phyloP scores from a whole-genome alignment of 2,888 invertebrate species.

The Julus scandinavius region DNA sequence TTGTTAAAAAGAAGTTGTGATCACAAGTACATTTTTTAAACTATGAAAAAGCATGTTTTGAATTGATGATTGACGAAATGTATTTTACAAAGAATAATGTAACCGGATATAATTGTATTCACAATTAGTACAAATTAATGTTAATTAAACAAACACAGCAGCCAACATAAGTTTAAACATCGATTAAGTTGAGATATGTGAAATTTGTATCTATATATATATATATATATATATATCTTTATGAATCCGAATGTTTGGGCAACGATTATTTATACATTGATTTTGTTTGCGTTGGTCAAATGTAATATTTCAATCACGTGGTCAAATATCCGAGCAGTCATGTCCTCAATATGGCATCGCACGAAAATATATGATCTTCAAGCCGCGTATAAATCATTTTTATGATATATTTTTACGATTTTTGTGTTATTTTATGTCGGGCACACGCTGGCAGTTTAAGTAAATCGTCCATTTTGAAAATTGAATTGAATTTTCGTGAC shows the following conservation, averaged over 20 bases:
- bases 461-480: slow-evolving; percentile 21
- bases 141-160: too few relatives aligned
- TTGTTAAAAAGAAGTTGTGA: too few relatives aligned
- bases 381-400: neutral
- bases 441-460: neutral
- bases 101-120: too few relatives aligned
- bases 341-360: too few relatives aligned
- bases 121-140: too few relatives aligned
- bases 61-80: neutral
- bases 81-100: too few relatives aligned
- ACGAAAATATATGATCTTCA: neutral
- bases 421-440: neutral
- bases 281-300: neutral
- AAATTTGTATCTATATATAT: too few relatives aligned
- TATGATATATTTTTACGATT: slow-evolving; percentile 1
- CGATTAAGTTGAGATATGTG: too few relatives aligned
- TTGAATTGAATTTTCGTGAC: slow-evolving; percentile 24
- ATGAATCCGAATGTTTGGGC: too few relatives aligned
- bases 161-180: too few relatives aligned
- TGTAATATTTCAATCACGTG: neutral
- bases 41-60: neutral
- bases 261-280: neutral
- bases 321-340: neutral
- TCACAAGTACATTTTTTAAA: neutral
- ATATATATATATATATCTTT: too few relatives aligned